Conservation (phyloP, 1,140 invertebrate genomes). For the Antheraea mylitta region DNA sequence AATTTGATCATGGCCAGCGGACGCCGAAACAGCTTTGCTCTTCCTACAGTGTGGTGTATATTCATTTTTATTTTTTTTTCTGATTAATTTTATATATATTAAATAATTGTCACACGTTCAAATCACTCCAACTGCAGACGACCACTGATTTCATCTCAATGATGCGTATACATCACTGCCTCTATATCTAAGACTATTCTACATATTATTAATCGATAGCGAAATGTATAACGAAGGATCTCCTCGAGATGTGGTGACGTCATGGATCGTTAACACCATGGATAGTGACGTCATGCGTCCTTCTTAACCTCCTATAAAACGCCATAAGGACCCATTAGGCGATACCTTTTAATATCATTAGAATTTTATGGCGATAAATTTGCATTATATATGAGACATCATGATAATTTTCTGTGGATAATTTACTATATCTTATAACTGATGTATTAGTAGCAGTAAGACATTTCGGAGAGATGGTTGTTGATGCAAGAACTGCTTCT, state of each 20-base stretch:
- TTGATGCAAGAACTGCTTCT: too few species aligned
- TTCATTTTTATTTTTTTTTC: slow-evolving; percentile 47
- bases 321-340: slow-evolving; percentile 14
- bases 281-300: slow-evolving; percentile 27
- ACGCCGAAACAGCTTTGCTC: slow-evolving; percentile 42
- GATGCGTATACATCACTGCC: slow-evolving; percentile 33
- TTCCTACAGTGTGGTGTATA: slow-evolving; percentile 51
- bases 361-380: neutral
- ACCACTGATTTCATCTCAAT: slow-evolving; percentile 43
- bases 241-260: slow-evolving; percentile 45
- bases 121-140: slow-evolving; percentile 46
- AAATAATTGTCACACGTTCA: slow-evolving; percentile 36
- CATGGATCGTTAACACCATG: slow-evolving; percentile 30
- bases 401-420: neutral
- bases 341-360: neutral
- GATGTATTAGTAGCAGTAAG: too few species aligned
- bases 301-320: slow-evolving; percentile 19
- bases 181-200: slow-evolving; percentile 25
- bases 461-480: too few species aligned
- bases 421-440: neutral
- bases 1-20: slow-evolving; percentile 50
- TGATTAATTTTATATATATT: slow-evolving; percentile 10
- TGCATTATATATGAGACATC: neutral
- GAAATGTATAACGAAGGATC: slow-evolving; percentile 32
- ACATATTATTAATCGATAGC: slow-evolving; percentile 27